phyloP scores from a whole-genome alignment of 1,140 invertebrate species.

The Acromyrmex echinatior region DNA sequence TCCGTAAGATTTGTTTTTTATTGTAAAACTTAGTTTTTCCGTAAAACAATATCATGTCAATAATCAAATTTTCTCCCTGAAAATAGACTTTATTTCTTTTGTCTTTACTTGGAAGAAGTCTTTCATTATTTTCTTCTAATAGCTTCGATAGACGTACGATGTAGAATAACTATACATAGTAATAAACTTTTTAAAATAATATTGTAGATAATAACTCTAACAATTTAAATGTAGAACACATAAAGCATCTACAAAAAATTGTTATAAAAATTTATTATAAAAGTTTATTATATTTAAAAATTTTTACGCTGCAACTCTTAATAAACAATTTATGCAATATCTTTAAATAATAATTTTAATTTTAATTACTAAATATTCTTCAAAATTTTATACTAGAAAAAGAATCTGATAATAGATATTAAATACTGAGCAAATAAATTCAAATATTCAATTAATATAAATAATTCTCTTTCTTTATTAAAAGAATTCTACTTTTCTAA shows the following conservation, averaged over 20 bases:
- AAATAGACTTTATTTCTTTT: constrained; percentile 18
- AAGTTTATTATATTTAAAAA: not conserved
- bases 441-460: too few species aligned
- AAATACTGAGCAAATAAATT: too few species aligned
- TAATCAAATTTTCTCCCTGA: constrained; percentile 43
- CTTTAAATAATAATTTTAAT: not conserved
- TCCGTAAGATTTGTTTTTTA: constrained; percentile 41
- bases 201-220: not conserved
- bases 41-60: constrained; percentile 26
- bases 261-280: not conserved
- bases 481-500: too few species aligned
- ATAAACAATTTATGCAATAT: not conserved
- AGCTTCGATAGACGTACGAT: constrained; percentile 1
- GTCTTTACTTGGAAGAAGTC: not conserved
- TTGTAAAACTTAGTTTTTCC: constrained; percentile 4
- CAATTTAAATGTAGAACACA: not conserved
- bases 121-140: not conserved
- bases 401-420: too few species aligned
- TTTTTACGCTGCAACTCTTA: not conserved
- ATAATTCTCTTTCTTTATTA: too few species aligned
- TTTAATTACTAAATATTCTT: not conserved
- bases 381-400: not conserved
- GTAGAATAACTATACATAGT: not conserved
- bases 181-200: not conserved
- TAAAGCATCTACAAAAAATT: not conserved